Conservation (phyloP, 2,888 invertebrate species). For the Conops quadrifasciatus region DNA sequence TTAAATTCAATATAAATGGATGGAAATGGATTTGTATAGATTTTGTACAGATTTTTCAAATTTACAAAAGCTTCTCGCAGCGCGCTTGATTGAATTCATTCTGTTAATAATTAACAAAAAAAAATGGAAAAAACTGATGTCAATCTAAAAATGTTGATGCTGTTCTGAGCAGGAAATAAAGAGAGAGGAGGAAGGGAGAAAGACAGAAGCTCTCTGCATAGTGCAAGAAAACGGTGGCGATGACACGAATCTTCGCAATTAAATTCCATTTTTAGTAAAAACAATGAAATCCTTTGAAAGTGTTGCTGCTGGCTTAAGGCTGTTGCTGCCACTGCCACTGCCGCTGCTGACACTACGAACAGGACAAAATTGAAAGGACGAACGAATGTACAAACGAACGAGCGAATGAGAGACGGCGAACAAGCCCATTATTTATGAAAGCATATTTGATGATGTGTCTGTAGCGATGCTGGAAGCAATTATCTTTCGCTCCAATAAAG, state of each 20-base stretch:
- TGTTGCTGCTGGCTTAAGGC: neutral
- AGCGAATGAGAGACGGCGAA: too few relatives aligned
- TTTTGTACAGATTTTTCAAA: too few relatives aligned
- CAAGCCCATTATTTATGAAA: slow-evolving; percentile 28
- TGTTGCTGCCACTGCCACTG: neutral
- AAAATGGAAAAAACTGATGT: neutral
- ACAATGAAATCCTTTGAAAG: slow-evolving; percentile 19
- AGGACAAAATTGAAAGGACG: slow-evolving; percentile 5
- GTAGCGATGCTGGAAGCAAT: too few relatives aligned
- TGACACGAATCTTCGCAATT: slow-evolving; percentile 13
- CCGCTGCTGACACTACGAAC: slow-evolving; percentile 3
- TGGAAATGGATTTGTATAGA: too few relatives aligned
- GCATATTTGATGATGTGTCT: neutral
- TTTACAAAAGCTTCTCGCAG: too few relatives aligned
- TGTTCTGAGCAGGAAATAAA: neutral
- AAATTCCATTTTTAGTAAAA: slow-evolving; percentile 6
- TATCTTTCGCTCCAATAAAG: too few relatives aligned
- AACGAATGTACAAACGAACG: slow-evolving; percentile 14
- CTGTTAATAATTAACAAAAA: too few relatives aligned
- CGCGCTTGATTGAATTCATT: too few relatives aligned
- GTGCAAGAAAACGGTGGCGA: neutral
- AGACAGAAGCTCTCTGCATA: neutral
- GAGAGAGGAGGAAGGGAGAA: neutral
- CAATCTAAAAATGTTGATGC: neutral
- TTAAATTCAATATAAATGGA: too few relatives aligned